A percentile compares a stretch with the other conserved stretches of the same genome.
Conservation (phyloP, 2,113 vertebrate species). For the Protobothrops flavoviridis region DNA sequence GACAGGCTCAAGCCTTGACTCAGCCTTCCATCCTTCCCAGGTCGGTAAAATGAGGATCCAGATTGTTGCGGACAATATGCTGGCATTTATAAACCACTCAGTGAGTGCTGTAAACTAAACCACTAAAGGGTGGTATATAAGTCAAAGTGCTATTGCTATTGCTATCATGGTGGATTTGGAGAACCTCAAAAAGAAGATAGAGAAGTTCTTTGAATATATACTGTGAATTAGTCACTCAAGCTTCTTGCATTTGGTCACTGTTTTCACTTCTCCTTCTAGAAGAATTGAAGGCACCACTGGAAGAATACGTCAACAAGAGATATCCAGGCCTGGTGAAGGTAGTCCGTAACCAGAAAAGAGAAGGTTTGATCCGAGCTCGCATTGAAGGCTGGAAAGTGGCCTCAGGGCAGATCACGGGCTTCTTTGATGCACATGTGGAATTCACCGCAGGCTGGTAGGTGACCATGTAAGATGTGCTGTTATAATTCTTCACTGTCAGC, state of each 20-base stretch:
- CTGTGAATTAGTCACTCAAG: neutral
- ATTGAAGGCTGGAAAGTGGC: conserved; percentile 96
- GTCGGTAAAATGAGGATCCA: no score
- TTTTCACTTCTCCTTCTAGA: conserved; percentile 69
- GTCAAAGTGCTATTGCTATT: no score
- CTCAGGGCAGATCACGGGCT: conserved; percentile 88
- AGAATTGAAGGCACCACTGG: conserved; percentile 90
- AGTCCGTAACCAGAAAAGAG: conserved; percentile 91
- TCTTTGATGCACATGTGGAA: conserved; percentile 97
- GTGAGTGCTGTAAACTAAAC: no score
- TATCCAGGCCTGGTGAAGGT: conserved; percentile 95
- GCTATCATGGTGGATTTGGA: neutral
- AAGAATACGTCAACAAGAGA: conserved; percentile 94
- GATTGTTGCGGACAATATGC: no score
- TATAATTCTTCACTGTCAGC: neutral
- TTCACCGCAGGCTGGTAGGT: conserved; percentile 95
- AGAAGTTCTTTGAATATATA: neutral
- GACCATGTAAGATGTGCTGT: no score
- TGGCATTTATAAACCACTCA: no score
- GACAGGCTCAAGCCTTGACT: no score
- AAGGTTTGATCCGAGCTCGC: conserved; percentile 93
- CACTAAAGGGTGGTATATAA: no score
- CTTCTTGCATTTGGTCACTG: neutral
- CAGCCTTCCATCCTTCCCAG: no score
- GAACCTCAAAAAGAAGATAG: neutral